Base-by-base conservation (phyloP, 1,140 invertebrate species). In the Drosophila carrolli region DNA sequence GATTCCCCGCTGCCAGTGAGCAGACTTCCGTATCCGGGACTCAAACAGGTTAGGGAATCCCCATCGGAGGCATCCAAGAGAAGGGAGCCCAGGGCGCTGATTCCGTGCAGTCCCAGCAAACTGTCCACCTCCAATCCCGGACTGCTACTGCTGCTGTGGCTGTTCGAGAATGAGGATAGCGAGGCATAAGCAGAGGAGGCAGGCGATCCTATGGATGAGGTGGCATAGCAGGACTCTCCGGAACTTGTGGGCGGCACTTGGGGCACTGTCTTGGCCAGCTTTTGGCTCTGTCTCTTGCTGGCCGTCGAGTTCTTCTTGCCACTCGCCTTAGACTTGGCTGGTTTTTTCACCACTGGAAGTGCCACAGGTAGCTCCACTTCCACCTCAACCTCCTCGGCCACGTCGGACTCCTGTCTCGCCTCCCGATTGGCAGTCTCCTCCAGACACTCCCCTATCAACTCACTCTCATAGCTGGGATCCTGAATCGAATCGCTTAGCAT, bases 21-120 rank as follows among this genome's bases (percentile, higher is more conserved):
- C 41, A 89, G 23, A 10, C 58, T 67, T 41, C 59, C 70, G 19
- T 82, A 86, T 32, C 51, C 56, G 19, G 88, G 78, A 74, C 80
- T 90, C 8, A 91, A 50, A 16, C 91, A 92, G 63, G 93, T 92
- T n/a, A 94, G 74, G 11, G 93, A 94, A 53, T 94, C 94, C 2
- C 93, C 93, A 62, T 94, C 94, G 67, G 94, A 94, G 5, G 94
- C 94, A 43, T 94, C 94, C 35, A 94, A 74, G 1, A 94, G 89
- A 37, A 94, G 46, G 10, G 62, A 79, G 27, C 81, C 91, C 10
- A 91, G 73, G n/a, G 90, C 86, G 16, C 53, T 73, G 9, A 85
- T 46, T 0, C 60, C 84, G 8, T 78, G 80, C 51, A 84, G 14
- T n/a, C 74, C 70, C 11, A 81, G 40, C 29, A 84, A 14, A 14